phyloP scores from a whole-genome alignment of 2,888 invertebrate genomes.

The Callosobruchus maculatus region DNA sequence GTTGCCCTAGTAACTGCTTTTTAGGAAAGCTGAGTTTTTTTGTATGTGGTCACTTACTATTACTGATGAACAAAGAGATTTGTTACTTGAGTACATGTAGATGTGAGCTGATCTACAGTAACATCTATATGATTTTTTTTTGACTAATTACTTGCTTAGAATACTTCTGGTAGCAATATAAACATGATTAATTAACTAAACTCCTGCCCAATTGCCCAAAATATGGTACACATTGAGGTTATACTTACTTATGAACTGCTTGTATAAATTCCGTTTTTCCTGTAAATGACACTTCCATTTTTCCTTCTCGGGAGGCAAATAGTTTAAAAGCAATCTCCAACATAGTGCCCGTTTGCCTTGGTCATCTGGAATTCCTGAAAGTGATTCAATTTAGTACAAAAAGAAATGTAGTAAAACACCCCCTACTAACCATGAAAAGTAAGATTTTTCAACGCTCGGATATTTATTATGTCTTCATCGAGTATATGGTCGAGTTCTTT shows the following conservation, averaged over 20 bases:
- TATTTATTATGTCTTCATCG: slow-evolving; percentile 66
- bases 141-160: background rate
- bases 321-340: slow-evolving; percentile 86
- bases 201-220: background rate
- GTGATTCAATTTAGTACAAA: slow-evolving; percentile 3
- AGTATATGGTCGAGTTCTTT: slow-evolving; percentile 76
- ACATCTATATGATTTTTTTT: background rate
- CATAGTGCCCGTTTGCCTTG: slow-evolving; percentile 76
- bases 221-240: background rate
- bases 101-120: no score
- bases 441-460: slow-evolving; percentile 62
- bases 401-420: slow-evolving; percentile 6
- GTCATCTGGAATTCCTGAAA: slow-evolving; percentile 82
- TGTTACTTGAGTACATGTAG: no score
- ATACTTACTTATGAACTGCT: slow-evolving; percentile 68
- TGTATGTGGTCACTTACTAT: no score
- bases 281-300: slow-evolving; percentile 66
- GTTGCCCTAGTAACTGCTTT: no score
- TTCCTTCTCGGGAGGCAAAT: slow-evolving; percentile 68
- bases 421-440: slow-evolving; percentile 74
- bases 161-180: background rate
- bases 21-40: no score
- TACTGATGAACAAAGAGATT: no score
- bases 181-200: background rate
- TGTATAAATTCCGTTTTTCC: slow-evolving; percentile 76